These are phyloP conservation scores for Aphidius gifuensis DNA, from an alignment of 1,140 invertebrate species.

Conservation along the genomic window DNA sequence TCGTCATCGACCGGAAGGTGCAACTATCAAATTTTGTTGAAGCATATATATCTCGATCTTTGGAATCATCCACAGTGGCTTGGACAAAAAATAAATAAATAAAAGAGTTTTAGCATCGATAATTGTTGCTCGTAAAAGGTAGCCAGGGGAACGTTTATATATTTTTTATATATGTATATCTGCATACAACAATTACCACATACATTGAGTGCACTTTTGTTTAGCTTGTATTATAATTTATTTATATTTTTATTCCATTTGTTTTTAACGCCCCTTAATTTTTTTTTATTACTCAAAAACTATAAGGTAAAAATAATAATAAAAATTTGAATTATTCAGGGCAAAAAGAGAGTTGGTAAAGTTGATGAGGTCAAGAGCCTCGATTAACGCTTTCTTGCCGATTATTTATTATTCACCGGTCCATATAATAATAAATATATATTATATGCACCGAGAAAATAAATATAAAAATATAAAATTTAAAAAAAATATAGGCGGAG, in stretches of 20 bases:
- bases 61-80: no score
- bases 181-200: no score
- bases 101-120: conserved; percentile 35
- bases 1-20: no score
- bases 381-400: conserved; percentile 33
- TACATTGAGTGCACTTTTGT: no score
- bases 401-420: conserved; percentile 39
- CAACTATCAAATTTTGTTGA: no score
- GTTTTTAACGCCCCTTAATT: no score
- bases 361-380: conserved; percentile 24
- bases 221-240: no score
- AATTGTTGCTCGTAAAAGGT: conserved; percentile 43
- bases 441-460: background rate
- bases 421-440: conserved; percentile 29
- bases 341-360: background rate
- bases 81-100: no score
- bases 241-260: no score
- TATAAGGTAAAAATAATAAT: no score
- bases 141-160: conserved; percentile 14
- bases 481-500: conserved; percentile 29
- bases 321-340: background rate
- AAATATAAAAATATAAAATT: background rate
- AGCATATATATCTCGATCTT: no score
- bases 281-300: no score
- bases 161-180: background rate